Evolutionary conservation across 2,113 vertebrate species (phyloP), one percentile per base, ranked within the genome.

Genomic region (Hipposideros armiger): DNA sequence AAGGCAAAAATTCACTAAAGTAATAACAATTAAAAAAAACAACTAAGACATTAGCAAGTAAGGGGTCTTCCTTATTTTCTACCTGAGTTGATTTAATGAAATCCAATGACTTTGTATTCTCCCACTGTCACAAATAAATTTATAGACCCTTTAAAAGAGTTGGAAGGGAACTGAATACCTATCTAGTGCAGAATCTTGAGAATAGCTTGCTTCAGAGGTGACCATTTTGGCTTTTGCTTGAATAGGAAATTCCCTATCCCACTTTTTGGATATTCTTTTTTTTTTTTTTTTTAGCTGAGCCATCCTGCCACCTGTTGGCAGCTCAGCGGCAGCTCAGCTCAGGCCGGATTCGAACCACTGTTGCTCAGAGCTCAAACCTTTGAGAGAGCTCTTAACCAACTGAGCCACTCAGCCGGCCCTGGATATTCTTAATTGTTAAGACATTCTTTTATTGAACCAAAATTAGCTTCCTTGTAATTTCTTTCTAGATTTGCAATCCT

Each of bases 1-100:
- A 69, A 78, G 73, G 82, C 15, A 90, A 74, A 91, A 88, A 76
- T 77, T 83, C 73, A 64, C 47, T 73, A 83, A 91, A 83, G 54
- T n/a, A 89, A 84, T 45, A n/a, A 30, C 40, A 14, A 45, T 81
- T 19, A 7, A 40, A 82, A 62, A 62, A 45, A 90, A 17, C 13
- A 77, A 36, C 36, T 56, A 95, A 88, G 80, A 72, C 7, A 45
- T 54, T 91, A 88, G 30, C 50, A 80, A 89, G 30, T 42, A 56
- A 92, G 62, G 42, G 30, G 26, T 81, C 67, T 80, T 85, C 36
- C 52, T 86, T 96, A 69, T 67, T 81, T 20, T 93, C 40, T 82
- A 26, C 20, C 32, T 32, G 17, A 72, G 14, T 47, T 72, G 60
- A 60, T 72, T 81, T 87, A 80, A 87, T 36, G 32, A 88, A 91